Evolutionary conservation across 1,140 invertebrate species (phyloP).

Genomic region (Platyscapa corneri): DNA sequence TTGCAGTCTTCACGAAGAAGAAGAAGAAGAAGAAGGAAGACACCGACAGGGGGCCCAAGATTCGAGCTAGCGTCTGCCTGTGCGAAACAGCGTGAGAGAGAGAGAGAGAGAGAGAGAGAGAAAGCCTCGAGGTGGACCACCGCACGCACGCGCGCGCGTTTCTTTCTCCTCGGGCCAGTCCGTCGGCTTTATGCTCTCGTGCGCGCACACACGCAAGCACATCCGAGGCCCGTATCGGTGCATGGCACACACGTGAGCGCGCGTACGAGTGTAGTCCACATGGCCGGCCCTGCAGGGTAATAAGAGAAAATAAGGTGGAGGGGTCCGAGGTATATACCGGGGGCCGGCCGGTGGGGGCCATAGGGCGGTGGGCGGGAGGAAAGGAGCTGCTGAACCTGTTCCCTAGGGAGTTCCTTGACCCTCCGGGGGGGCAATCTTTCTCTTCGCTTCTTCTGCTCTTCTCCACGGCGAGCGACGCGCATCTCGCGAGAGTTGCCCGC

Average conservation of each 20-base stretch:
- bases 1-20: constrained; percentile 40
- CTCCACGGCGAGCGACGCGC: constrained; percentile 39
- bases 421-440: constrained; percentile 59
- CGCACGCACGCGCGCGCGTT: constrained; percentile 12
- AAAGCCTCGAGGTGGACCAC: constrained; percentile 56
- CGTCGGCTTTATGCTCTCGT: neutral
- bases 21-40: too few species aligned
- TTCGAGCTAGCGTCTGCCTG: constrained; percentile 15
- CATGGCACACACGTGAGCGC: constrained; percentile 39
- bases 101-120: constrained; percentile 10
- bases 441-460: constrained; percentile 24
- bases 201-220: neutral
- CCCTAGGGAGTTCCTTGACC: constrained; percentile 75
- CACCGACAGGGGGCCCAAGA: constrained; percentile 44
- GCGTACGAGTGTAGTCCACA: constrained; percentile 56
- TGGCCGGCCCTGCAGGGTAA: constrained; percentile 61
- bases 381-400: constrained; percentile 72
- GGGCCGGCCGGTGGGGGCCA: constrained; percentile 43
- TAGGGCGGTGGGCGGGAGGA: constrained; percentile 66
- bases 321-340: constrained; percentile 38
- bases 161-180: constrained; percentile 36
- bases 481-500: constrained; percentile 38
- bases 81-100: constrained; percentile 21
- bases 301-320: constrained; percentile 70
- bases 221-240: neutral